Percentiles rank a stretch among this genome's conserved stretches.
phyloP scores from a whole-genome alignment of 2,797 vertebrate species.

The Poecilia velifera region DNA sequence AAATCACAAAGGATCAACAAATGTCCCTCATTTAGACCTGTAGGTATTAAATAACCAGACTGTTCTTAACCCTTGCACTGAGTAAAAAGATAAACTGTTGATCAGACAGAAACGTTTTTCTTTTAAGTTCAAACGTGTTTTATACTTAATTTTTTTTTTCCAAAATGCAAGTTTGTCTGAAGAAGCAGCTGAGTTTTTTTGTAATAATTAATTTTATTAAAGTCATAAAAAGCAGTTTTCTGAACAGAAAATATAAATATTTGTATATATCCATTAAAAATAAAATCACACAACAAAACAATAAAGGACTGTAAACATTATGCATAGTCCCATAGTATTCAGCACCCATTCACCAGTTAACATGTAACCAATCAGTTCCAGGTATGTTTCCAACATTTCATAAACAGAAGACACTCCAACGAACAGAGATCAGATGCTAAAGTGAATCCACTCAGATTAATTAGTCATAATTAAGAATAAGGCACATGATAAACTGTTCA shows the following conservation, averaged over 20 bases:
- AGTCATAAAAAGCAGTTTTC: background rate
- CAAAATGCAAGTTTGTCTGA: slow-evolving; percentile 70
- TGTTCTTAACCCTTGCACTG: background rate
- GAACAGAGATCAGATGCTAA: background rate
- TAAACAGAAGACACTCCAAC: slow-evolving; percentile 21
- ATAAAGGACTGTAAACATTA: slow-evolving; percentile 37
- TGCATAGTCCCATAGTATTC: slow-evolving; percentile 31
- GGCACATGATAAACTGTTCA: slow-evolving; percentile 42
- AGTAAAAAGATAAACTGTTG: background rate
- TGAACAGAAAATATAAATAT: slow-evolving; percentile 10
- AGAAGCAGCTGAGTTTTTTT: background rate
- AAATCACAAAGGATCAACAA: background rate
- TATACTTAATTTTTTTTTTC: background rate
- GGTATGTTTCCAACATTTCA: background rate
- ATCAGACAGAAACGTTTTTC: background rate
- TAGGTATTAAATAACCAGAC: background rate
- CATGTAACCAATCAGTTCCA: background rate
- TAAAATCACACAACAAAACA: slow-evolving; percentile 11
- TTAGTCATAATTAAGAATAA: slow-evolving; percentile 30
- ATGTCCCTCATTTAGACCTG: background rate
- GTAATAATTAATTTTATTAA: background rate
- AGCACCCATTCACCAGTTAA: slow-evolving; percentile 32
- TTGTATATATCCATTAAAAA: slow-evolving; percentile 19
- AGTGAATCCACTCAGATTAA: background rate
- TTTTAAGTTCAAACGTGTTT: background rate